phyloP scores from a whole-genome alignment of 2,113 vertebrate genomes.

The Hippoglossus stenolepis region DNA sequence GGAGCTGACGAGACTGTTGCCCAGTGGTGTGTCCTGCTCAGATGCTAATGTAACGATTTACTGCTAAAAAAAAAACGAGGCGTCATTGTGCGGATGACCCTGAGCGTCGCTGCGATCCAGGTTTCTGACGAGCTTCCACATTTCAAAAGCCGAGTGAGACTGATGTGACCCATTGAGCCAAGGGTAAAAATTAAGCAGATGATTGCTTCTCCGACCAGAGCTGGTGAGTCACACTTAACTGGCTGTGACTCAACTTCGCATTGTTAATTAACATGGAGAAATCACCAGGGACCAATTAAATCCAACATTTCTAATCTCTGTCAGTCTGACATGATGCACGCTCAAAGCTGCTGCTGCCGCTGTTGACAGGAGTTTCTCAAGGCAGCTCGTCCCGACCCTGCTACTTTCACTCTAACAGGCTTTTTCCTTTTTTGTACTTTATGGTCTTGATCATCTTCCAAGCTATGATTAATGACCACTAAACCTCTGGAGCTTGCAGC shows the following conservation, averaged over 20 bases:
- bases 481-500: constrained; percentile 40
- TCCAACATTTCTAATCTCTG: constrained; percentile 32
- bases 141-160: constrained; percentile 49
- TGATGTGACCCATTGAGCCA: constrained; percentile 56
- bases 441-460: constrained; percentile 29
- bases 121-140: constrained; percentile 24
- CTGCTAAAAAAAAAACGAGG: constrained; percentile 57
- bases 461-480: constrained; percentile 53
- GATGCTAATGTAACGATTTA: constrained; percentile 69
- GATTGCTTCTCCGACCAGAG: constrained; percentile 50
- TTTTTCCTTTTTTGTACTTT: constrained; percentile 47
- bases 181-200: constrained; percentile 54
- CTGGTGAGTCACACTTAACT: constrained; percentile 45
- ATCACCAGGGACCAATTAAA: constrained; percentile 66
- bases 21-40: constrained; percentile 57
- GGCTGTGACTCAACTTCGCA: constrained; percentile 50
- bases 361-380: not conserved
- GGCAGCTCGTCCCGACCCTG: not conserved
- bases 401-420: constrained; percentile 14
- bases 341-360: constrained; percentile 14
- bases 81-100: constrained; percentile 62
- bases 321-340: constrained; percentile 10
- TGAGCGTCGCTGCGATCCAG: constrained; percentile 30
- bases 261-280: constrained; percentile 64
- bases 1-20: constrained; percentile 59